A percentile compares a stretch with the other conserved stretches of the same genome.
phyloP scores from a whole-genome alignment of 2,888 invertebrate species.

The Bombylius major region DNA sequence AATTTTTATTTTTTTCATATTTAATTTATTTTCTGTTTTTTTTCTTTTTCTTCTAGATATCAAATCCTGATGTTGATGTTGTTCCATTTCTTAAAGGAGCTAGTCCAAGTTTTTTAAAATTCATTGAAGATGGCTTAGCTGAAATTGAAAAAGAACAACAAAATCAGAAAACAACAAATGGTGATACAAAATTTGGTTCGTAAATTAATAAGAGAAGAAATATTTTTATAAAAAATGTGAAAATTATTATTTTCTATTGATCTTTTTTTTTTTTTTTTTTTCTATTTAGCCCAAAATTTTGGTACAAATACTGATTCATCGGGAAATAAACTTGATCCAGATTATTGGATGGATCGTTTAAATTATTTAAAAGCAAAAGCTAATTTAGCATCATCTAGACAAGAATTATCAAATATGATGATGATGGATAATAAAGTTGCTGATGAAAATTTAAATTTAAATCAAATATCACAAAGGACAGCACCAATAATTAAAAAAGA shows the following conservation, averaged over 20 bases:
- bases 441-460: conserved; percentile 36
- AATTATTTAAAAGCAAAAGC: conserved; percentile 26
- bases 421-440: conserved; percentile 34
- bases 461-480: conserved; percentile 28
- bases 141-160: conserved; percentile 29
- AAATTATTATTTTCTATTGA: not conserved
- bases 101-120: conserved; percentile 34
- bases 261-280: not conserved
- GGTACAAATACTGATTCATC: not conserved
- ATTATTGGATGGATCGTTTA: conserved; percentile 35
- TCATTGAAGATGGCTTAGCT: conserved; percentile 35
- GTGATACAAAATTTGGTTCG: conserved; percentile 19
- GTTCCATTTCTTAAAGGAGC: conserved; percentile 34
- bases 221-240: not conserved
- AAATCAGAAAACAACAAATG: conserved; percentile 12
- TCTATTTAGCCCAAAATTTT: not conserved
- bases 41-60: conserved; percentile 19
- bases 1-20: too few species aligned
- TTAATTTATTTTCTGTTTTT: not conserved
- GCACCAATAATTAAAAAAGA: conserved; percentile 31
- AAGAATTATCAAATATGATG: conserved; percentile 3
- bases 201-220: not conserved
- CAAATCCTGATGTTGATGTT: conserved; percentile 36
- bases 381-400: conserved; percentile 21
- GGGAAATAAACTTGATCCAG: conserved; percentile 27